A percentile compares a stretch with the other conserved stretches of the same genome.
Evolutionary conservation across 2,888 invertebrate species (phyloP).

Genomic region (Zelleria hepariella): DNA sequence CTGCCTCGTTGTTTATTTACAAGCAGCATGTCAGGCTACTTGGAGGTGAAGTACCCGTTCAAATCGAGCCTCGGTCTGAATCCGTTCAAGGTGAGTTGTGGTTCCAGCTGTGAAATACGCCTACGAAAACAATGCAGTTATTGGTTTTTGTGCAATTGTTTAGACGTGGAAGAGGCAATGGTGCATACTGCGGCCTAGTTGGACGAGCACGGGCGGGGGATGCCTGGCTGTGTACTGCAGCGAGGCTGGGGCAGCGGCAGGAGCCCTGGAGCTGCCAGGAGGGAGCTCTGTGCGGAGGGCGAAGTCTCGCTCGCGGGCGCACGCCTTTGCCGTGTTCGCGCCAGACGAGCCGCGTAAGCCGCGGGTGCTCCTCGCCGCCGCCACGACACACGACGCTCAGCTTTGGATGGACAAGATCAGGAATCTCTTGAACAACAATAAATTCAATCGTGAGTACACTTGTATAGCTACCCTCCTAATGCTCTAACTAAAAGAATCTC

Average conservation of each 20-base stretch:
- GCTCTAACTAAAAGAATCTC: too few relatives aligned
- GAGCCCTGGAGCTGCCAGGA: conserved; percentile 68
- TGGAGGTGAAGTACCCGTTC: conserved; percentile 76
- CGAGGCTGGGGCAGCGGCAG: conserved; percentile 58
- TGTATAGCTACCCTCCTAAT: too few relatives aligned
- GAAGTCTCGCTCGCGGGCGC: conserved; percentile 76
- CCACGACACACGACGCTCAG: conserved; percentile 75
- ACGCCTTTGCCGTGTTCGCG: conserved; percentile 79
- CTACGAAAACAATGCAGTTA: conserved; percentile 17
- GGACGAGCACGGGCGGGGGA: conserved; percentile 64
- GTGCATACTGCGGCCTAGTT: conserved; percentile 73
- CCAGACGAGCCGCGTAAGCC: conserved; percentile 72
- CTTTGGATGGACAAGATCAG: conserved; percentile 78
- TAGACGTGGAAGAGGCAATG: conserved; percentile 78
- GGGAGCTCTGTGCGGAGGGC: conserved; percentile 75
- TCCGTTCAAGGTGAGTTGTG: conserved; percentile 73
- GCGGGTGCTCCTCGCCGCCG: conserved; percentile 75
- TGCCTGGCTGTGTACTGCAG: conserved; percentile 71
- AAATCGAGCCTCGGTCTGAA: conserved; percentile 73
- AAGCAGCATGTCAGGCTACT: conserved; percentile 67
- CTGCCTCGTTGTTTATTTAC: conserved; percentile 9
- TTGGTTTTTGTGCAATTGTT: conserved; percentile 29
- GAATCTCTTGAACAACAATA: conserved; percentile 57
- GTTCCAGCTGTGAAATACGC: conserved; percentile 11
- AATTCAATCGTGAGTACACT: conserved; percentile 39